phyloP scores from a whole-genome alignment of 2,113 vertebrate genomes.

The zebrafish (Danio rerio) region GRCz12tu NC_133178.1:21334501-21335000 shows the following conservation, averaged over 20 bases:
- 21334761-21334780: not conserved
- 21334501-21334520: not conserved
- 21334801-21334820: constrained; percentile 25
- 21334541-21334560: not conserved
- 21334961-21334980: not conserved
- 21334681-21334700: not conserved
- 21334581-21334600: not conserved
- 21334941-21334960: not conserved
- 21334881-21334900: constrained; percentile 31
- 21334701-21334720: not conserved
- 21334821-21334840: constrained; percentile 34
- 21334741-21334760: not conserved
- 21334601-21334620: not conserved
- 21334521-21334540: not conserved
- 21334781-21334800: constrained; percentile 29
- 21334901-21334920: constrained; percentile 27
- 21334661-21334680: constrained; percentile 14
- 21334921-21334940: constrained; percentile 5
- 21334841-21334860: constrained; percentile 41
- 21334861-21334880: constrained; percentile 25
- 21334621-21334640: not conserved
- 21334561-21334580: constrained; percentile 10
- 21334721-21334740: constrained; percentile 1
- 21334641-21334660: constrained; percentile 30
- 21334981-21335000: not conserved